Base-by-base conservation (phyloP, 2,113 vertebrate genomes). In the Rana temporaria region DNA sequence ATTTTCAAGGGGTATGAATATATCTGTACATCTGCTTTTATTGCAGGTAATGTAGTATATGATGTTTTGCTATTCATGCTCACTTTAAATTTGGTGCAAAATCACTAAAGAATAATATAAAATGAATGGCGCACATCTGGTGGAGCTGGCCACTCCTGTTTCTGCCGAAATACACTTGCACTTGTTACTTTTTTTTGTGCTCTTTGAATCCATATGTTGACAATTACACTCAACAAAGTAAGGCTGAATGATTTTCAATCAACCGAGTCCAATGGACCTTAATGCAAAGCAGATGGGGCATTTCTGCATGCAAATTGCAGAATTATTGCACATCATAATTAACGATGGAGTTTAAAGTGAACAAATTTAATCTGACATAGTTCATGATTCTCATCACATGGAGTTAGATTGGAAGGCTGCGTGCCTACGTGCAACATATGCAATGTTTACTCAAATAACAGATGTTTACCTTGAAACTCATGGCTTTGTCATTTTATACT, bases 241-340 rank as follows among this genome's bases (percentile, higher is more conserved):
- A 72, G 76, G 84, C 82, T 84, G 79, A 85, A 79, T 86, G 82
- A 60, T 84, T 89, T 80, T 78, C 86, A 89, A 57, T 90, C 90
- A 86, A 89, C 84, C 85, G 85, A 87, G 86, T 89, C 89, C 89
- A 86, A 85, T 84, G 85, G 85, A 72, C 69, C 55, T 82, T 90
- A 86, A 93, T 84, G 85, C 72, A 89, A 85, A 91, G 72, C 91
- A 94, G 89, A 91, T 89, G 91, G 85, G 59, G 75, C 8, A 5
- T 87, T 87, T 86, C 84, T 87, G 69, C 86, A 84, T 87, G 85
- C 84, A 90, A 59, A 85, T 88, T 80, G 30, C 42, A 70, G 70
- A 68, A 81, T 85, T 84, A 74, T 82, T 86, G 79, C 84, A 84
- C 79, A 19, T 89, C 48, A 57, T 85, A 86, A 88, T 89, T 88